Conservation (phyloP, 2,113 vertebrate genomes). For the Tursiops truncatus region DNA sequence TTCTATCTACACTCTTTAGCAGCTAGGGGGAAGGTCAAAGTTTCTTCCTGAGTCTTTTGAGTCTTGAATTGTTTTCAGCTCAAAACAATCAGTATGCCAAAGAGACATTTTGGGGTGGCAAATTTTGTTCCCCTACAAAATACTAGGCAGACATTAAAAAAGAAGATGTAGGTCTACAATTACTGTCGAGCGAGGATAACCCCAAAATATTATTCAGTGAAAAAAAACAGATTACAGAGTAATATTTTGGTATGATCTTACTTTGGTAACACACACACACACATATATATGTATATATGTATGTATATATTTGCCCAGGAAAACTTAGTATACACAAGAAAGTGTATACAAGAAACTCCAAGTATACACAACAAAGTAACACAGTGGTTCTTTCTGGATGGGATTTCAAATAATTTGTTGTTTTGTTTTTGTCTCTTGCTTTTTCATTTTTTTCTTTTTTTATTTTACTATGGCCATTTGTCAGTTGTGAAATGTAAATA, state of each 20-base stretch:
- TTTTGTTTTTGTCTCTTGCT: background rate
- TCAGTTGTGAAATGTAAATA: constrained; percentile 12
- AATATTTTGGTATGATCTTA: background rate
- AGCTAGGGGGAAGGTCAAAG: no score
- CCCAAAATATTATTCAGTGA: background rate
- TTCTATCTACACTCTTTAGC: no score
- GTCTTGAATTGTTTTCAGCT: no score
- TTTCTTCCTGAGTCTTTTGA: no score
- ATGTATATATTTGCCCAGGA: background rate
- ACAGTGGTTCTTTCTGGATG: background rate
- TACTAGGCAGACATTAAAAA: background rate
- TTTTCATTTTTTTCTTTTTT: background rate
- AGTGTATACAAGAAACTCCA: background rate
- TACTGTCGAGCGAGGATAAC: background rate
- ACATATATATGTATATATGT: background rate
- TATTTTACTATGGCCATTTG: background rate
- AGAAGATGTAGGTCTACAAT: background rate
- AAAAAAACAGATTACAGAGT: background rate
- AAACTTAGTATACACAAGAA: background rate
- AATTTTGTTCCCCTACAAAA: background rate
- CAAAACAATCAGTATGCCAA: no score
- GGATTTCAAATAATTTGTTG: background rate
- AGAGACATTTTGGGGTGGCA: no score
- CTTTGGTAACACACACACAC: background rate
- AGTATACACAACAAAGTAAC: background rate